Conservation (phyloP, 2,797 vertebrate genomes). For the Tiaroga cobitis region DNA sequence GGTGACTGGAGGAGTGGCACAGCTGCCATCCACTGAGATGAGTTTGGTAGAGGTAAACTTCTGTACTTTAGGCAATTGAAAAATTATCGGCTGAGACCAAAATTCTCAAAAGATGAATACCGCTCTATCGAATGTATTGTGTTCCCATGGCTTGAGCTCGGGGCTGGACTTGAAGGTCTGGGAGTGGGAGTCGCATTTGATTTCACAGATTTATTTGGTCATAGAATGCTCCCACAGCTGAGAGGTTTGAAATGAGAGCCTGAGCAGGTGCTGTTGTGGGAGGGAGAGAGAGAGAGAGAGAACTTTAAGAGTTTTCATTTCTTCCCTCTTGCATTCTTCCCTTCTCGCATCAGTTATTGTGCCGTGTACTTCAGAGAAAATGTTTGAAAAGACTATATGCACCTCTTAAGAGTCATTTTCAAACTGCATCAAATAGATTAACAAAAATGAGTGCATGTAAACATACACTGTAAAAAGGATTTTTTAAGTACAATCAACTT, state of each 20-base stretch:
- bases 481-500: too few species aligned
- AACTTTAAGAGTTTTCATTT: conserved; percentile 44
- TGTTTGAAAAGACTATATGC: neutral
- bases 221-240: conserved; percentile 63
- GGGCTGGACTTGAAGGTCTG: conserved; percentile 28
- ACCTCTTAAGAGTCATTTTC: neutral
- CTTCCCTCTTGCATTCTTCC: conserved; percentile 39
- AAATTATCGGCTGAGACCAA: neutral
- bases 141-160: conserved; percentile 52
- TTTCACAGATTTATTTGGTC: conserved; percentile 60
- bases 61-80: neutral
- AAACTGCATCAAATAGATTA: neutral
- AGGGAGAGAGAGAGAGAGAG: conserved; percentile 35
- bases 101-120: conserved; percentile 19
- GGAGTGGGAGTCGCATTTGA: conserved; percentile 55
- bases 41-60: neutral
- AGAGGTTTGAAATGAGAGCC: conserved; percentile 60
- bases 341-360: conserved; percentile 21
- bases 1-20: neutral
- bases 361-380: neutral
- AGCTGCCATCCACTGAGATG: neutral
- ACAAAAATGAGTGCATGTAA: neutral
- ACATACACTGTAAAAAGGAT: too few species aligned
- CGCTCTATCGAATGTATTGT: conserved; percentile 37
- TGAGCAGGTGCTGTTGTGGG: conserved; percentile 59